Evolutionary conservation across 2,888 invertebrate species (phyloP), one percentile per base, ranked within the genome.

Genomic region (Plebejus melissa): DNA sequence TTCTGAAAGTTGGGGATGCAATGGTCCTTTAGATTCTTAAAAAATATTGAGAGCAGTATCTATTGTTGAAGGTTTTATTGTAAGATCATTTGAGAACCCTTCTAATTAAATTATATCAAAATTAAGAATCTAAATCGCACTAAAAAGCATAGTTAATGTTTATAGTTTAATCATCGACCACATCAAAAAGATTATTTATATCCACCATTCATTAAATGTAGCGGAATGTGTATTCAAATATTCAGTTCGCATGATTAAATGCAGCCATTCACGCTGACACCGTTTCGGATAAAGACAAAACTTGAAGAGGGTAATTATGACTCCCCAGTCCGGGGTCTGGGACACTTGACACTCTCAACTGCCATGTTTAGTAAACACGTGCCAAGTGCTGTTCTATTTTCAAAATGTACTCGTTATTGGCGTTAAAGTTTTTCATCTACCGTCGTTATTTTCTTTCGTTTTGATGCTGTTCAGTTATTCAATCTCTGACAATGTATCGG

Each of bases 261-360:
- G 13, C 65, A 13, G 32, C 65, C 65, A 65, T 65, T 65, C 65
- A 65, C 65, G 65, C 13, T 65, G 65, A 65, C 65, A 65, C 65
- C 32, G 65, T 65, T 65, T 65, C 16, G 65, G 32, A 32, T 65
- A 16, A 36, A 65, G 65, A 65, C 65, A 65, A 65, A 65, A 54
- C 16, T 54, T 72, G 72, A 72, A 50, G 72, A 72, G 72, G 72
- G 50, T 72, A 50, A 72, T 72, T 72, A 72, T 72, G 72, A 72
- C 50, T 72, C 72, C 72, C 28, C 32, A 54, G 72, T 72, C 72
- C 72, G 32, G 4, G 16, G 4, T 16, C 54, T 13, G 13, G 54
- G 32, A 50, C 46, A 72, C 72, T 72, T 72, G 72, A 72, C 72
- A 50, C 72, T 54, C 46, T 13, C 72, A 50, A 32, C 38, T 72